Percentiles rank a stretch among this genome's conserved stretches.
Conservation (phyloP, 2,888 invertebrate species). For the Lysandra coridon region DNA sequence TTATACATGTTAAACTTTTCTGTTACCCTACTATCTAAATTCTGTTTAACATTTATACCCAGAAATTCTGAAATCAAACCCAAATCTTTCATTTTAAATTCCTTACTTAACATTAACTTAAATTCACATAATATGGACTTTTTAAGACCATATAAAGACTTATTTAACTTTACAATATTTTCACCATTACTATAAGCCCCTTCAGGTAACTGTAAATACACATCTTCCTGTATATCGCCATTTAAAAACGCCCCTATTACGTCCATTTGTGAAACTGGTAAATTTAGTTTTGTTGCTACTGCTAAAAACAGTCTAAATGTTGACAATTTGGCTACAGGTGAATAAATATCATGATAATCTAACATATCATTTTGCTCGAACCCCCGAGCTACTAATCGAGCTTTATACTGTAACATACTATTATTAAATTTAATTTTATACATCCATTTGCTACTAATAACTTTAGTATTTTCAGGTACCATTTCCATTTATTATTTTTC, state of each 20-base stretch:
- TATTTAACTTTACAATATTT: no score
- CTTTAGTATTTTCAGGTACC: conserved; percentile 34
- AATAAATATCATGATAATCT: conserved; percentile 29
- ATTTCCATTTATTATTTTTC: no score
- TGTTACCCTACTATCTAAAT: conserved; percentile 38
- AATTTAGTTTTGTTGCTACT: conserved; percentile 39
- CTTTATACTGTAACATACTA: conserved; percentile 33
- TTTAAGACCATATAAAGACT: no score
- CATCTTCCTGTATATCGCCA: conserved; percentile 34
- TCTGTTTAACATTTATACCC: conserved; percentile 34
- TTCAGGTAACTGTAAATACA: no score
- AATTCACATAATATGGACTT: no score
- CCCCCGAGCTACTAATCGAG: conserved; percentile 30
- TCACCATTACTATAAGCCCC: no score
- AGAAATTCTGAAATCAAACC: no score
- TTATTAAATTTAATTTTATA: conserved; percentile 40
- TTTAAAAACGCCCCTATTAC: conserved; percentile 38
- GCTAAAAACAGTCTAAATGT: conserved; percentile 42
- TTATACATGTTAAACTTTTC: conserved; percentile 40
- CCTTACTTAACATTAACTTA: no score
- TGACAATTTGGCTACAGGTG: conserved; percentile 39
- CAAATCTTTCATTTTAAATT: no score
- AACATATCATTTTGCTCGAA: conserved; percentile 31
- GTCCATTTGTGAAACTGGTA: conserved; percentile 28
- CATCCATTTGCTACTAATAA: conserved; percentile 43